Base-by-base conservation (phyloP, 2,797 vertebrate genomes). In the Protosalanx chinensis region DNA sequence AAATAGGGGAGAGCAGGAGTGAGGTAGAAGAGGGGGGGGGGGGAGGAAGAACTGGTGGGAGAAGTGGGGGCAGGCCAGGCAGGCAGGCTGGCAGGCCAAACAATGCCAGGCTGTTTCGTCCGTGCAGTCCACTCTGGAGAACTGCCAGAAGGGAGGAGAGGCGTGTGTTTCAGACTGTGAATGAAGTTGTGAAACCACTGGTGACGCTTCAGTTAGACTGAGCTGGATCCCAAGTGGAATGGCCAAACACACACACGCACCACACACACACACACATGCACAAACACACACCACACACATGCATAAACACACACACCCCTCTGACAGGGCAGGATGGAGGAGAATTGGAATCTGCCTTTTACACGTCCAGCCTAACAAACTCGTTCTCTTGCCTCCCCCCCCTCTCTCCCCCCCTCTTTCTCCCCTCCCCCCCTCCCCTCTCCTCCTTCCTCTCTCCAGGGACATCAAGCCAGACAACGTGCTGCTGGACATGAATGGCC, bases 381-480 rank as follows among this genome's bases (percentile, higher is more conserved):
- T 60, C 5, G 3, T 5, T 61, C 29, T 33, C 16, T 27, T 51
- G 23, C 64, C 30, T 60, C 27, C 30, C 23, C 0, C 58, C 23
- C 27, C 59, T 60, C 59, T 60, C 12, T 61, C 0, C 15, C 27
- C 6, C 12, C 15, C 59, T 16, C 59, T 13, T 10, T 13, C 23
- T 61, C 29, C 13, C 59, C 58, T 7, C 41, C 68, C 53, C 27
- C 33, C 63, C 30, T 37, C 18, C 64, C 27, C 30, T 6, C 67
- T 8, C 76, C 27, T 60, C 6, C 67, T 6, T 57, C 12, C 69
- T 23, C 76, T 7, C 83, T 69, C 35, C 91, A 98, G 97, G 76
- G 97, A 98, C 82, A 97, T 99, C 80, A 96, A 99, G 73, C 97
- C 97, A 0, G 97, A 99, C 88, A 99, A 99, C 3, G 94, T 98